Evolutionary conservation across 2,888 invertebrate genomes (phyloP).

Genomic region (Microchrysa polita): DNA sequence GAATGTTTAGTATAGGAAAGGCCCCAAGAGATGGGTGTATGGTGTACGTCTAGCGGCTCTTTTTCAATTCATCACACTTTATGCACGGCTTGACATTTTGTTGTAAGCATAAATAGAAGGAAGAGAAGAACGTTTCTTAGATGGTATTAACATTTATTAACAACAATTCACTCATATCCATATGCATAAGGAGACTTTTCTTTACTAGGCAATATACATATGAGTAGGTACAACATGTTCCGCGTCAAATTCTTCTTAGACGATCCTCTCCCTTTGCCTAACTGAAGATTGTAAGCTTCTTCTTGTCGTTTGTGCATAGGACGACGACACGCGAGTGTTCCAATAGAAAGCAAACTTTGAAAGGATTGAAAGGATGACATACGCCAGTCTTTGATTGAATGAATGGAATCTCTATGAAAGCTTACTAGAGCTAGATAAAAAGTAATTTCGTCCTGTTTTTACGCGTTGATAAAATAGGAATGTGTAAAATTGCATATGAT

Average conservation of each 20-base stretch:
- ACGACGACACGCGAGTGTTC: neutral
- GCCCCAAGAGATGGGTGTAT: too few relatives aligned
- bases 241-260: neutral
- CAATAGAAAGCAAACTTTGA: conserved; percentile 29
- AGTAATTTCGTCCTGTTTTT: too few relatives aligned
- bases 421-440: conserved; percentile 10
- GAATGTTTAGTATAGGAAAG: neutral
- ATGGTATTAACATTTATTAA: conserved; percentile 37
- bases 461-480: too few relatives aligned
- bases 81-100: neutral
- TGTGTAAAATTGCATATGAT: too few relatives aligned
- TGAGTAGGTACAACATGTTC: too few relatives aligned
- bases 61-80: conserved; percentile 13
- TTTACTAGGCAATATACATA: neutral
- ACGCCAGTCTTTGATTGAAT: conserved; percentile 27
- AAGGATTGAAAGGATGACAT: conserved; percentile 40
- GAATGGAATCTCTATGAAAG: conserved; percentile 42
- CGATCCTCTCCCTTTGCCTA: neutral
- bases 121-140: neutral
- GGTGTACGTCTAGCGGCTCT: conserved; percentile 13
- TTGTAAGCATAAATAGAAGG: neutral
- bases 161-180: conserved; percentile 2
- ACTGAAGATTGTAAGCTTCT: neutral
- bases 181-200: neutral
- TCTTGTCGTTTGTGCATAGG: conserved; percentile 1